Base-by-base conservation (phyloP, 2,888 invertebrate species). In the Acleris sparsana region DNA sequence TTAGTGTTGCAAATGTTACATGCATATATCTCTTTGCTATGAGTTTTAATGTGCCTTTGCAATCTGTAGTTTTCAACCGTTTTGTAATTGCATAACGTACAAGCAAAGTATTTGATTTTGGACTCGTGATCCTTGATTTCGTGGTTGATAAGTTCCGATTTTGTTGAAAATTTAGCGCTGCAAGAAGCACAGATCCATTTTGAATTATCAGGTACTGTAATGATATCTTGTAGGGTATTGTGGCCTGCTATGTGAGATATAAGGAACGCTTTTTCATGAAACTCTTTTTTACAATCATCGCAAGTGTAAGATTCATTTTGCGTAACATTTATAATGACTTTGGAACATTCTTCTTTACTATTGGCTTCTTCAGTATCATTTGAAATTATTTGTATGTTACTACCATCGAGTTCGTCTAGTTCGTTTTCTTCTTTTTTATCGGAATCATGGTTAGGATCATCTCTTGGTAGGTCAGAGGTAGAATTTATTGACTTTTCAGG, bases 1-100 rank as follows among this genome's bases (percentile, higher is more conserved):
- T 9, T n/a, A 33, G 53, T 63, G 2, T 62, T 25, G 63, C 72
- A 71, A 44, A 68, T 56, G 33, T 65, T 53, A 59, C 68, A 73
- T 6, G 25, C 2, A 48, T 25, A 25, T 4, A 9, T 33, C 33
- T 33, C 33, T 5, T 9, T 22, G 16, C n/a, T 20, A 20, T 60
- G 64, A 16, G 13, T 20, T 9, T 17, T 11, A 5, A 60, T n/a
- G 49, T 64, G 64, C 1, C 5, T 1, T 43, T 49, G 39, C 7
- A 64, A 29, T 1, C 3, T 0, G 2, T 1, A 0, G 13, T 2
- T 29, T 0, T 11, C 0, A 3, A 5, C 11, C 49, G 49, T 60
- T 25, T 64, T 64, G 20, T 64, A 55, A 17, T 64, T 49, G 11
- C 64, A 64, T 1, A 25, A 6, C 9, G 16, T 51, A 18, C 64